A percentile compares a stretch with the other conserved stretches of the same genome.
These are phyloP conservation scores for Pipistrellus pygmaeus DNA, from an alignment of 2,797 vertebrate species.

Conservation along the genomic window DNA sequence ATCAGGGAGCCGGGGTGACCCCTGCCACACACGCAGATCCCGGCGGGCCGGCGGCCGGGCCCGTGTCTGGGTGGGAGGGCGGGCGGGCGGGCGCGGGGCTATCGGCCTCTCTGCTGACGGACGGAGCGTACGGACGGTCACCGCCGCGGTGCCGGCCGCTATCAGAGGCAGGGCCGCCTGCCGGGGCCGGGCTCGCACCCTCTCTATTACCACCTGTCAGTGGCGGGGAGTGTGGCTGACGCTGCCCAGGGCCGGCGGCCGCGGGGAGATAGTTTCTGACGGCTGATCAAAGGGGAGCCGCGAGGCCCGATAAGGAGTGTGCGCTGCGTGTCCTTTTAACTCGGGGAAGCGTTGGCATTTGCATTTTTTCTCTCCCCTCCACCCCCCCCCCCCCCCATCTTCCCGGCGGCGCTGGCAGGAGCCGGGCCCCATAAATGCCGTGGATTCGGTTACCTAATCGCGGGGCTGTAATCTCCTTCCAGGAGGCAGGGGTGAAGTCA, in stretches of 20 bases:
- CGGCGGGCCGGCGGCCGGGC: conserved; percentile 80
- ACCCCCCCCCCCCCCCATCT: conserved; percentile 78
- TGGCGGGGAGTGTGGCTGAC: conserved; percentile 93
- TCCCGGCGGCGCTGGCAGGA: conserved; percentile 86
- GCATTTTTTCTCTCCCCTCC: conserved; percentile 75
- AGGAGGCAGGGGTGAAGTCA: conserved; percentile 85
- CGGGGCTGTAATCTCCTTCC: conserved; percentile 87
- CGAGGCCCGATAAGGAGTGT: conserved; percentile 91
- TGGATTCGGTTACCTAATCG: conserved; percentile 88
- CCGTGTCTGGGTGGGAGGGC: conserved; percentile 84
- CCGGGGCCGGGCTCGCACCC: conserved; percentile 91
- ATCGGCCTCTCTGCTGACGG: too few relatives aligned
- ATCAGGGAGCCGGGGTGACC: conserved; percentile 87
- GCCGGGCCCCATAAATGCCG: conserved; percentile 85
- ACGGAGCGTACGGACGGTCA: conserved; percentile 91
- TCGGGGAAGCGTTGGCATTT: conserved; percentile 88
- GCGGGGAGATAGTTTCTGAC: conserved; percentile 92
- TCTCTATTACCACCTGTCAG: conserved; percentile 95
- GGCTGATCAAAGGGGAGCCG: conserved; percentile 93
- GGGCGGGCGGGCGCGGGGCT: too few relatives aligned
- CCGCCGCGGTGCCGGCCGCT: conserved; percentile 90
- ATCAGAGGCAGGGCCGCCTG: conserved; percentile 92
- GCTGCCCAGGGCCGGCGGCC: conserved; percentile 89
- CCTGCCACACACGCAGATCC: conserved; percentile 88
- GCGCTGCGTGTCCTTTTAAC: conserved; percentile 91